Evolutionary conservation across 2,888 invertebrate species (phyloP).

Genomic region (Gryllus longicercus): DNA sequence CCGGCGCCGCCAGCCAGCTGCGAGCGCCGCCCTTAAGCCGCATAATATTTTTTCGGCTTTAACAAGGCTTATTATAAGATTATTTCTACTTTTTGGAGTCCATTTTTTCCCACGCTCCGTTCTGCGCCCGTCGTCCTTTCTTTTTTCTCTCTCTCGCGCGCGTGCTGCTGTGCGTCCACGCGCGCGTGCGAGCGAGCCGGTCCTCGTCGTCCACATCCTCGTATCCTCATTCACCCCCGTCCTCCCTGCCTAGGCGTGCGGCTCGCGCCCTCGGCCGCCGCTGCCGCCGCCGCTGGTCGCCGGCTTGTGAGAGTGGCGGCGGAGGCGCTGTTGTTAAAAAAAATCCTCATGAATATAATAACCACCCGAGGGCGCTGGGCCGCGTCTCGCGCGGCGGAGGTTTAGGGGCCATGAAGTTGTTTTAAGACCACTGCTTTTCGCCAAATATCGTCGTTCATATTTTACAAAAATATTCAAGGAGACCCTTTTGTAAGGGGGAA

Average conservation of each 20-base stretch:
- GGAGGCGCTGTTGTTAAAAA: not conserved
- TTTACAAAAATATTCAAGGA: not conserved
- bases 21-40: not conserved
- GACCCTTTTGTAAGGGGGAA: not conserved
- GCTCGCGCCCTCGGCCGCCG: too few species aligned
- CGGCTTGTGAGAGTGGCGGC: not conserved
- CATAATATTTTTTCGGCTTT: constrained; percentile 17
- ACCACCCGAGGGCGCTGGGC: not conserved
- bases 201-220: too few species aligned
- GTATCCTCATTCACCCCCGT: too few species aligned
- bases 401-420: not conserved
- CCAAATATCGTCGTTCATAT: not conserved
- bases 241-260: too few species aligned
- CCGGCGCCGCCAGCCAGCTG: not conserved
- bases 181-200: too few species aligned
- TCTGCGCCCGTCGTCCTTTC: too few species aligned
- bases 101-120: not conserved
- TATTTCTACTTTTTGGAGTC: constrained; percentile 7
- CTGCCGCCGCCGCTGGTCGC: not conserved
- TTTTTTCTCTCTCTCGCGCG: too few species aligned
- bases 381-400: not conserved
- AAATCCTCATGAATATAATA: constrained; percentile 10
- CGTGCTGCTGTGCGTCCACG: too few species aligned
- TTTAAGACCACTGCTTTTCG: not conserved
- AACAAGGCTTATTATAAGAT: constrained; percentile 17